Evolutionary conservation across 23 tunicate species (phyloP).

Genomic region (Styela plicata): DNA sequence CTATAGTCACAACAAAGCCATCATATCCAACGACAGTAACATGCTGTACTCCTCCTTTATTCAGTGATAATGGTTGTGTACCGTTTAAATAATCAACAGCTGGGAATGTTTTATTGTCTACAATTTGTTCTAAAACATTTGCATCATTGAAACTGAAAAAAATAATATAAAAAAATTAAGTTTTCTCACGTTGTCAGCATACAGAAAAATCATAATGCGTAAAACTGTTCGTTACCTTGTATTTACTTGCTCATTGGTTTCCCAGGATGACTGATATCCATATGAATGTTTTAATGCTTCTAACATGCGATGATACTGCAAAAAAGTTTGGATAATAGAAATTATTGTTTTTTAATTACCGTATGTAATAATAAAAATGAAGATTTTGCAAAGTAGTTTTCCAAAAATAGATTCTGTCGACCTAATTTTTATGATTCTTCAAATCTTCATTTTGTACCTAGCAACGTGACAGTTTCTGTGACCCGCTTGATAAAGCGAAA

Average conservation of each 20-base stretch:
- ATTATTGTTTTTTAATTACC: too few relatives aligned
- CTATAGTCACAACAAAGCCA: slow-evolving; percentile 45
- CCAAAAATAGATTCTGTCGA: too few relatives aligned
- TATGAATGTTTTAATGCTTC: slow-evolving; percentile 28
- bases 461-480: too few relatives aligned
- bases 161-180: too few relatives aligned
- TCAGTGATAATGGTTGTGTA: slow-evolving; percentile 52
- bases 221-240: slow-evolving; percentile 15
- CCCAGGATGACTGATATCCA: slow-evolving; percentile 29
- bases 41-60: slow-evolving; percentile 43
- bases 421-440: too few relatives aligned
- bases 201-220: too few relatives aligned
- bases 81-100: slow-evolving; percentile 38
- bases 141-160: slow-evolving; percentile 4
- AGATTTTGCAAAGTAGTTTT: too few relatives aligned
- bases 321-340: too few relatives aligned
- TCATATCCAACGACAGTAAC: slow-evolving; percentile 73
- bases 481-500: too few relatives aligned
- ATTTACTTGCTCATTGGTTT: background rate
- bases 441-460: too few relatives aligned
- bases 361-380: too few relatives aligned
- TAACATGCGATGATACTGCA: slow-evolving; percentile 17
- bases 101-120: slow-evolving; percentile 24
- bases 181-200: too few relatives aligned
- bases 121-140: slow-evolving; percentile 12